Base-by-base conservation (phyloP, 1,140 invertebrate species). In the Bombus turneri region DNA sequence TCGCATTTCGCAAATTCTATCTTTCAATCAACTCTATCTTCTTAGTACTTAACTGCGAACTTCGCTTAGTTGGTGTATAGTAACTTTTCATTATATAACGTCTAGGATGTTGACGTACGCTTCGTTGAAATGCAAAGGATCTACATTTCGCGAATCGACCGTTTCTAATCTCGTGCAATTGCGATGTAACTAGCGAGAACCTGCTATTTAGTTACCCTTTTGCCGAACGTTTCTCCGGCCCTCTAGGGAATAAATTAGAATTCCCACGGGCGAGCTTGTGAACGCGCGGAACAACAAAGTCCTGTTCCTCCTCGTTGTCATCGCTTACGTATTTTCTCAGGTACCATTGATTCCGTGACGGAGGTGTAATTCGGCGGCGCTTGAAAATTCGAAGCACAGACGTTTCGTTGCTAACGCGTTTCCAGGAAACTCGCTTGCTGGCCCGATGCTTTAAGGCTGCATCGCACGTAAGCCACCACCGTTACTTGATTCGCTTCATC, bases 401-500 rank as follows among this genome's bases (percentile, higher is more conserved):
- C 68, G 66, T 86, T 90, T 79, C 88, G 85, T 73, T 86, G 88
- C 71, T 90, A 90, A 90, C 87, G 88, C 68, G 71, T 90, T 89
- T 90, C 88, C 73, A 89, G 72, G 85, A 83, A 86, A 90, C 78
- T 80, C 80, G 85, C 69, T 88, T 84, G 83, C 80, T 78, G 37
- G 82, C 25, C n/a, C 1, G 79, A 86, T 66, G 87, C 53, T 87
- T 87, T 89, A 90, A 69, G 88, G 85, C 68, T 90, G 88, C 88
- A 90, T 90, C 78, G 88, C 88, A 90, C 88, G 88, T 90, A 90
- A 89, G 78, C 88, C 88, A 75, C 82, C 81, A 25, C 81, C 74
- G 88, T 90, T 89, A 87, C 88, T 89, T 89, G 88, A 90, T 90
- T 90, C 88, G 88, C 88, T 90, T 89, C 88, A 90, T 90, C 88